These are phyloP conservation scores for Danio kyathit DNA, from an alignment of 2,797 vertebrate genomes.

Conservation along the genomic window DNA sequence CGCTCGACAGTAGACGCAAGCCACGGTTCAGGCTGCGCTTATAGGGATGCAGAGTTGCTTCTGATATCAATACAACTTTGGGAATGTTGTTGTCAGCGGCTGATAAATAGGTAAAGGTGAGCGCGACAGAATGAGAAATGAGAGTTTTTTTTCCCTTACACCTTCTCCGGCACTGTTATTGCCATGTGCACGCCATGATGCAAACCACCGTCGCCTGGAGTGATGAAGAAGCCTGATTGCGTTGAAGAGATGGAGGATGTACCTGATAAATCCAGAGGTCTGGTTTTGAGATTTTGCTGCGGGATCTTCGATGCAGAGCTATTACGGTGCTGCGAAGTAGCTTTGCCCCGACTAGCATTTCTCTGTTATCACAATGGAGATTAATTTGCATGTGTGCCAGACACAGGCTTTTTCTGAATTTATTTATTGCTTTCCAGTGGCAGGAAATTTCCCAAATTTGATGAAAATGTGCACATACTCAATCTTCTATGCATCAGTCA, in stretches of 20 bases:
- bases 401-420: conserved; percentile 68
- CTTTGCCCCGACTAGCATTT: conserved; percentile 62
- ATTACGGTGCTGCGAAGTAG: conserved; percentile 56
- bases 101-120: conserved; percentile 32
- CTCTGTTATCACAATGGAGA: conserved; percentile 67
- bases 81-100: conserved; percentile 24
- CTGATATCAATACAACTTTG: conserved; percentile 11
- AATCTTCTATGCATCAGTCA: conserved; percentile 76
- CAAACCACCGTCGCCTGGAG: conserved; percentile 39
- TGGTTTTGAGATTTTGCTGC: conserved; percentile 46
- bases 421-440: conserved; percentile 74
- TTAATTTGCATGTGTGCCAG: conserved; percentile 68
- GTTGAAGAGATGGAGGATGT: conserved; percentile 1
- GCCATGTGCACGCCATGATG: conserved; percentile 25
- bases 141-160: conserved; percentile 23
- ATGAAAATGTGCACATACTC: conserved; percentile 75
- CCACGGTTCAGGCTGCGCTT: conserved; percentile 43
- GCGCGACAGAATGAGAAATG: conserved; percentile 27
- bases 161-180: conserved; percentile 36
- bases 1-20: conserved; percentile 32
- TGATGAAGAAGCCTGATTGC: conserved; percentile 38
- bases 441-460: conserved; percentile 79
- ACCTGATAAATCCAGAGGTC: conserved; percentile 38
- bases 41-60: conserved; percentile 13
- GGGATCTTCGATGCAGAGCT: conserved; percentile 47